phyloP scores from a whole-genome alignment of 2,797 vertebrate species.

The Catostomus latipinnis region DNA sequence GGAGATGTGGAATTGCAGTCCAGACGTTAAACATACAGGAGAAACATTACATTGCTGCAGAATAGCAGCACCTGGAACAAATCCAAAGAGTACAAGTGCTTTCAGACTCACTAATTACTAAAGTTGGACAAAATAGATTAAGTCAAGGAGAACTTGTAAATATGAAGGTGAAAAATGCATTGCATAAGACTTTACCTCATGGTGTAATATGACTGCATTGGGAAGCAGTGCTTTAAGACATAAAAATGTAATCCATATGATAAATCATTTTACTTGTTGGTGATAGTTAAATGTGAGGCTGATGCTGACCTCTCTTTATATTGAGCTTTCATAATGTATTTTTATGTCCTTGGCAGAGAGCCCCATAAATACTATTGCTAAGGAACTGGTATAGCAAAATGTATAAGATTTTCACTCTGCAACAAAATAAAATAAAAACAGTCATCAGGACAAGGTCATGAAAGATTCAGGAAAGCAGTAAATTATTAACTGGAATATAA shows the following conservation, averaged over 20 bases:
- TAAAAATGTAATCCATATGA: not conserved
- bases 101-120: not conserved
- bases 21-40: not conserved
- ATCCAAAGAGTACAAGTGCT: constrained; percentile 3
- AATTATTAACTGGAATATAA: constrained; percentile 36
- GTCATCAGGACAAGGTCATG: constrained; percentile 2
- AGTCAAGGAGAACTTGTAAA: too few species aligned
- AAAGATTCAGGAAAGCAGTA: constrained; percentile 39
- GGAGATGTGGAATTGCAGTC: not conserved
- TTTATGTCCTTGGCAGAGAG: not conserved
- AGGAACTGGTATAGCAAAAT: not conserved
- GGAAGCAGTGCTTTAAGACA: not conserved
- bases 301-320: not conserved
- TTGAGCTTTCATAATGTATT: not conserved
- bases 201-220: not conserved
- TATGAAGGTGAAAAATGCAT: not conserved
- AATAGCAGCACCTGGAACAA: not conserved
- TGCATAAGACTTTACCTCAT: too few species aligned
- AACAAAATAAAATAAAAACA: constrained; percentile 1
- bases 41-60: not conserved
- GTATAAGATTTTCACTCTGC: not conserved
- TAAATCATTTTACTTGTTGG: not conserved
- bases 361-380: not conserved
- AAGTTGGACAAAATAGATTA: not conserved
- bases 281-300: not conserved